Evolutionary conservation across 2,113 vertebrate genomes (phyloP), one percentile per base, ranked within the genome.

Genomic region (Axis porcinus): DNA sequence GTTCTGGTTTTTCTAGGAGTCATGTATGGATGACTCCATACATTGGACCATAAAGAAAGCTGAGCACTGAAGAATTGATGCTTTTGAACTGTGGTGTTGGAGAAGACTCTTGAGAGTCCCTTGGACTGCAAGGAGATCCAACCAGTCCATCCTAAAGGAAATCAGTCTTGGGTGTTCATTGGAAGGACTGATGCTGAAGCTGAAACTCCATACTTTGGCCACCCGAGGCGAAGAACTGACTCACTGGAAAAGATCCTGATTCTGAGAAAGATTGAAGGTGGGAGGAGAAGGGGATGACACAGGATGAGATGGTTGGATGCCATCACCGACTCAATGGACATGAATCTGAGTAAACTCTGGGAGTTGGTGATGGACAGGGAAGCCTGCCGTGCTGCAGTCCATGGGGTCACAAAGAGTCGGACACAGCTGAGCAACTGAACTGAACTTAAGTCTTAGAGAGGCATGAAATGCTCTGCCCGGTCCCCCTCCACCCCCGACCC

Each of bases 321-420:
- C 7, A 4, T 67, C 33, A 67, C 33, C 1, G 16, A 67, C 62
- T n/a, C 62, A 17, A n/a, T 19, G 62, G 16, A 67, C 16, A 19
- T 67, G 62, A 67, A 8, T n/a, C 4, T n/a, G 33, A 67, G 33
- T n/a, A n/a, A n/a, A n/a, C 16, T 67, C 62, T 2, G 1, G 62
- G 33, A 67, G 33, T 67, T 67, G 62, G 62, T 67, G 33, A 67
- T 67, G 62, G 62, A 67, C 62, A 67, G 16, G 62, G 33, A 67
- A 19, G 62, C 7, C 33, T 67, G 60, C 28, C 3, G 1, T 62
- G 62, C 62, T 67, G 33, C 62, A 67, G 62, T 67, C 62, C 33
- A 67, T 0, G 16, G 62, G 62, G 62, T 67, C 0, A 0, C 62
- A 67, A 62, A 33, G 62, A n/a, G 33, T n/a, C 0, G 2, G 16